phyloP scores from a whole-genome alignment of 2,113 vertebrate genomes.

The Gavialis gangeticus region DNA sequence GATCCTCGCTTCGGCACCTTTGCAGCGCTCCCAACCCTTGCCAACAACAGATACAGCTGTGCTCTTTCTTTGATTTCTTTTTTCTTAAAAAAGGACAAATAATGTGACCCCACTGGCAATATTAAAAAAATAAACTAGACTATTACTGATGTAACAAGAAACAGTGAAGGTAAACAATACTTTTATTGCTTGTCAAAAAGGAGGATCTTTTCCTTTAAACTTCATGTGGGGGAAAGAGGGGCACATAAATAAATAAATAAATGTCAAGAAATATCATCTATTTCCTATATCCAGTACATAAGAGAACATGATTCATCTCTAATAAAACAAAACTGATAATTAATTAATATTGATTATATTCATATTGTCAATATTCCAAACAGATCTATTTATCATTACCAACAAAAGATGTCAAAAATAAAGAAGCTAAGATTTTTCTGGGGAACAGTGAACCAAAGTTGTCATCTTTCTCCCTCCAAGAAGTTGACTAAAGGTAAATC shows the following conservation, averaged over 20 bases:
- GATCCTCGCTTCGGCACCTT: not conserved
- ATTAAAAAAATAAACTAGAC: not conserved
- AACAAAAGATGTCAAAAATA: not conserved
- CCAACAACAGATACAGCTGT: not conserved
- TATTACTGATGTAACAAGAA: not conserved
- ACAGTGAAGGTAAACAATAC: too few relatives aligned
- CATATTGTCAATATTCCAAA: not conserved
- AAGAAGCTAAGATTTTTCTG: not conserved
- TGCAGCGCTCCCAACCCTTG: not conserved
- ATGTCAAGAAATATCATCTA: too few relatives aligned
- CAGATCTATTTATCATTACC: not conserved
- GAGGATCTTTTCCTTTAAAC: not conserved
- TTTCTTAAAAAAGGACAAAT: not conserved
- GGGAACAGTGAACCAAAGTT: not conserved
- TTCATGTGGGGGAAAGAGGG: rapidly evolving
- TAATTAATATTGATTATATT: too few relatives aligned
- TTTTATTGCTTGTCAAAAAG: not conserved
- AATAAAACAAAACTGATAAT: too few relatives aligned
- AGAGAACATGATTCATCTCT: too few relatives aligned
- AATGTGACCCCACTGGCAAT: not conserved
- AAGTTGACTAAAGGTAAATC: slow-evolving; percentile 22
- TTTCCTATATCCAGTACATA: too few relatives aligned
- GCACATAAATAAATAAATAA: too few relatives aligned
- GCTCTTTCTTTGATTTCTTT: not conserved
- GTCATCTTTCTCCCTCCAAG: not conserved